These are phyloP conservation scores for Pelagia noctiluca DNA, from an alignment of 30 jellyfish, hydroid and myxozoan genomes.

Conservation along the genomic window DNA sequence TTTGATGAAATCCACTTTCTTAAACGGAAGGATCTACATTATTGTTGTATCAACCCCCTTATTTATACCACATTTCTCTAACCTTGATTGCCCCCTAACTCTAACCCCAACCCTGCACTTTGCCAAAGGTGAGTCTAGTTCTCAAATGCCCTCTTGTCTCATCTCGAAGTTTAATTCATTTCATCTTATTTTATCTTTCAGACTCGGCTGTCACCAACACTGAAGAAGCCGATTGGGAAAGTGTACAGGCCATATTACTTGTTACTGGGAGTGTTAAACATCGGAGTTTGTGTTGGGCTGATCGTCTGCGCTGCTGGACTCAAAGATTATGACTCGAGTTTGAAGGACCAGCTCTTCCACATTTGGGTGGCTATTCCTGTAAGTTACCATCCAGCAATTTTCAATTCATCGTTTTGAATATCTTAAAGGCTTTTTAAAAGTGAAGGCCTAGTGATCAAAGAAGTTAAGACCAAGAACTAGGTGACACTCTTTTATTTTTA, in stretches of 20 bases:
- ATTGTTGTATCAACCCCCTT: too few relatives aligned
- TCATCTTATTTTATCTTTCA: not conserved
- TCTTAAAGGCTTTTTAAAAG: too few relatives aligned
- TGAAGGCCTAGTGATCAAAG: too few relatives aligned
- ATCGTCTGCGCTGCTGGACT: conserved; percentile 70
- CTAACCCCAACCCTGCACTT: not conserved
- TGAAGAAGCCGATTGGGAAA: conserved; percentile 61
- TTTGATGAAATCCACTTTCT: too few relatives aligned
- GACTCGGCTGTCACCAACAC: conserved; percentile 80
- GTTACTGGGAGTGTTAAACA: conserved; percentile 44
- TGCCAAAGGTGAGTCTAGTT: not conserved
- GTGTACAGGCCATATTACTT: conserved; percentile 79
- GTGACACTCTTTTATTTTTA: too few relatives aligned
- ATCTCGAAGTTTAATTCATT: not conserved
- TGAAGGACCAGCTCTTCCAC: conserved; percentile 82
- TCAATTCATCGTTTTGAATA: too few relatives aligned
- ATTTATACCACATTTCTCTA: too few relatives aligned
- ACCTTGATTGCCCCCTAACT: too few relatives aligned
- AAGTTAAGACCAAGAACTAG: too few relatives aligned
- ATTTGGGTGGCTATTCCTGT: conserved; percentile 95
- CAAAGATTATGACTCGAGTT: conserved; percentile 61
- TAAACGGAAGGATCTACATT: too few relatives aligned
- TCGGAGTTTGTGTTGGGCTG: conserved; percentile 76
- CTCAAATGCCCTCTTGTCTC: not conserved
- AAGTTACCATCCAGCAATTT: too few relatives aligned